These are phyloP conservation scores for Solen grandis DNA, from an alignment of 1,140 invertebrate genomes.

Conservation along the genomic window DNA sequence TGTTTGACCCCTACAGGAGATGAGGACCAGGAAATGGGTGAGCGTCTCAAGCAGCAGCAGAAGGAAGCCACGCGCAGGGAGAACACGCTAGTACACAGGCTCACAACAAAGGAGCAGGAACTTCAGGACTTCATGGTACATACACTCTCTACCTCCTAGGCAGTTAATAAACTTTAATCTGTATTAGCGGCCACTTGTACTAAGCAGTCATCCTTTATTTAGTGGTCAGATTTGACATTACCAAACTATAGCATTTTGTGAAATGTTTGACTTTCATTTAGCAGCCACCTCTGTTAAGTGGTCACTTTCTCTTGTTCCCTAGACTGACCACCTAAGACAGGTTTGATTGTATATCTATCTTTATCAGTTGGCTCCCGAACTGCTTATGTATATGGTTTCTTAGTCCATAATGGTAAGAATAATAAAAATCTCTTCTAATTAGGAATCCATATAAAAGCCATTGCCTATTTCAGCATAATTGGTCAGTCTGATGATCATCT, in stretches of 20 bases:
- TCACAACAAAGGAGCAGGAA: conserved; percentile 97
- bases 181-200: no score
- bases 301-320: no score
- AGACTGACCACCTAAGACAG: no score
- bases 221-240: no score
- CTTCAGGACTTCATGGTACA: conserved; percentile 96
- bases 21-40: conserved; percentile 82
- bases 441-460: background rate
- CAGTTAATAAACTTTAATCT: no score
- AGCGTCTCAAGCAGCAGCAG: conserved; percentile 90
- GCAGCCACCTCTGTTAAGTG: no score
- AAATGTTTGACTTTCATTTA: no score
- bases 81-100: conserved; percentile 93
- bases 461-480: no score
- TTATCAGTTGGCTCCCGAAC: background rate
- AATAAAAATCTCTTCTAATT: background rate
- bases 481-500: no score
- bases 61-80: conserved; percentile 93
- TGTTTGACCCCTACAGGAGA: conserved; percentile 56
- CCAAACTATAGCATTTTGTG: no score
- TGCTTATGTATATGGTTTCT: background rate
- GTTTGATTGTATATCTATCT: no score
- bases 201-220: no score
- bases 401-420: background rate
- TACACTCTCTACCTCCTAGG: background rate